These are phyloP conservation scores for Dolichallabes microphthalmus DNA, from an alignment of 2,113 vertebrate species.

Conservation along the genomic window DNA sequence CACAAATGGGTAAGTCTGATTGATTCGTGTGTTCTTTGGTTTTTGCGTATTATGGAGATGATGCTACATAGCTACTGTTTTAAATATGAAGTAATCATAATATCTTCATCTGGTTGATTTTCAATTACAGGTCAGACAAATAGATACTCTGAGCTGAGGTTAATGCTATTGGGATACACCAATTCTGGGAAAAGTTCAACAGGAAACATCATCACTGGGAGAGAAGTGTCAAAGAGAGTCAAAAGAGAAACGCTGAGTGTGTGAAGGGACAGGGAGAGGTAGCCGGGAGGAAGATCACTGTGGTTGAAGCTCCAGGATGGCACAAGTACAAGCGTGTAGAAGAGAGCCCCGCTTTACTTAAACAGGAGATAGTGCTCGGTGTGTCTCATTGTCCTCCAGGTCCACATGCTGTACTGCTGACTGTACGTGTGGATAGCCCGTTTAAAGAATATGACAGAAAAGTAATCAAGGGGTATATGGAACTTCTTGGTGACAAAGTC, in stretches of 20 bases:
- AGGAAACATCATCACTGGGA: background rate
- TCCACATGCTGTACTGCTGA: background rate
- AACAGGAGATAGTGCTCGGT: constrained; percentile 19
- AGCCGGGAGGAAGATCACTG: background rate
- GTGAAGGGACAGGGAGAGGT: background rate
- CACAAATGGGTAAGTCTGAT: background rate
- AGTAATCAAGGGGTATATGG: background rate
- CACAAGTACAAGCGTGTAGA: background rate
- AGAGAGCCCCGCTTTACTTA: background rate
- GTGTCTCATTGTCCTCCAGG: constrained; percentile 12
- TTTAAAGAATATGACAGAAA: background rate
- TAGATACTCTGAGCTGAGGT: background rate
- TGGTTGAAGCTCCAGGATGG: constrained; percentile 27
- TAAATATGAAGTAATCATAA: no score
- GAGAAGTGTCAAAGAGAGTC: background rate
- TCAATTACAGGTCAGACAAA: background rate
- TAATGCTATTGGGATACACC: background rate
- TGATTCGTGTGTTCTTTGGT: no score
- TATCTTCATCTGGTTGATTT: no score
- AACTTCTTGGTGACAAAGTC: background rate
- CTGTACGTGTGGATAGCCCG: background rate
- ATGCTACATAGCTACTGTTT: no score
- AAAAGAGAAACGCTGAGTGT: background rate
- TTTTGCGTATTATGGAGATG: no score
- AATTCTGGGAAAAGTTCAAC: background rate